Evolutionary conservation across 2,113 vertebrate genomes (phyloP).

Genomic region (Butorides virescens): DNA sequence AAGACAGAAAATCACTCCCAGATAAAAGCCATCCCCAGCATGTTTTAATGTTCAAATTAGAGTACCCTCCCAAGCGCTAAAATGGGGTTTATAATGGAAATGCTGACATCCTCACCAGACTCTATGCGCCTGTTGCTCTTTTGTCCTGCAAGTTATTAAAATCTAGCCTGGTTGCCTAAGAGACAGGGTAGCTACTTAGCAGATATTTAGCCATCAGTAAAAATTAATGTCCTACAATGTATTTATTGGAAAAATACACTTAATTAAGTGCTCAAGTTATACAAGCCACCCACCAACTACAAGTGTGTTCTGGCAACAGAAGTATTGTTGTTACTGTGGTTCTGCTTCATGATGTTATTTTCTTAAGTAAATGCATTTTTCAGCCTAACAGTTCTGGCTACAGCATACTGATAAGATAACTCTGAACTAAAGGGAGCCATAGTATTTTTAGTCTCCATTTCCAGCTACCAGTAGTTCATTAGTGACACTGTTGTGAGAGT

Average conservation of each 20-base stretch:
- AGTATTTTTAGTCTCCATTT: slow-evolving; percentile 54
- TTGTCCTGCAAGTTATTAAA: slow-evolving; percentile 50
- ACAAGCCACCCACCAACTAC: slow-evolving; percentile 33
- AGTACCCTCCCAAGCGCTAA: background rate
- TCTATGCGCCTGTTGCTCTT: background rate
- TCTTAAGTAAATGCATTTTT: slow-evolving; percentile 52
- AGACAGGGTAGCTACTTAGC: slow-evolving; percentile 42
- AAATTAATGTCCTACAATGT: slow-evolving; percentile 46
- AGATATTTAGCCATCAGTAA: slow-evolving; percentile 63
- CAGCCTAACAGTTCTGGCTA: slow-evolving; percentile 30
- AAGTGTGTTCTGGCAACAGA: slow-evolving; percentile 44
- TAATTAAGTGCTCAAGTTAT: slow-evolving; percentile 53
- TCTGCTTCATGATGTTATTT: slow-evolving; percentile 21
- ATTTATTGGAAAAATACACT: slow-evolving; percentile 51
- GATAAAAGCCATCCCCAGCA: slow-evolving; percentile 12
- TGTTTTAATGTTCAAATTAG: slow-evolving; percentile 27
- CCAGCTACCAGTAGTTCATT: slow-evolving; percentile 45
- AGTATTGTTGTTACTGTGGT: slow-evolving; percentile 18
- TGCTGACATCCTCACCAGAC: slow-evolving; percentile 23
- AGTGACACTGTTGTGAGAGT: slow-evolving; percentile 24
- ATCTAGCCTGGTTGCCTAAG: slow-evolving; percentile 47
- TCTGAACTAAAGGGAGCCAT: background rate
- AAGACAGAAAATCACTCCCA: background rate
- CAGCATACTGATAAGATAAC: slow-evolving; percentile 39
- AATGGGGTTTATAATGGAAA: slow-evolving; percentile 40